Evolutionary conservation across 1,140 invertebrate species (phyloP).

Genomic region (Ladona fulva): DNA sequence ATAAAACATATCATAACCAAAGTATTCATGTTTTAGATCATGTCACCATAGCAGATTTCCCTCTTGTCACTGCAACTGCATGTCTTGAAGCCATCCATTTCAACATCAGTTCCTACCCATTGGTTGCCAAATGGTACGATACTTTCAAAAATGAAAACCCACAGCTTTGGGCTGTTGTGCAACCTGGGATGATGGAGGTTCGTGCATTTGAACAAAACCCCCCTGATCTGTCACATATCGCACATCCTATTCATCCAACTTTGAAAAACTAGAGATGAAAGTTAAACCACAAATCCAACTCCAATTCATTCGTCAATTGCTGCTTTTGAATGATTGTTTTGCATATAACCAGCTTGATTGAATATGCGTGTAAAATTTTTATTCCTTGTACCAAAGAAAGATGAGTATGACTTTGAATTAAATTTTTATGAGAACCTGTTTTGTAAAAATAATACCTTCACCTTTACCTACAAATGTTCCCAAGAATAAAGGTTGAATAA

Average conservation of each 20-base stretch:
- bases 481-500: no score
- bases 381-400: background rate
- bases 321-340: background rate
- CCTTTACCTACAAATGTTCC: no score
- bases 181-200: slow-evolving; percentile 54
- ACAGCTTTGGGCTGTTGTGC: slow-evolving; percentile 55
- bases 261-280: background rate
- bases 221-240: slow-evolving; percentile 45
- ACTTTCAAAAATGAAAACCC: slow-evolving; percentile 57
- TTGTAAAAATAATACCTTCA: no score
- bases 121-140: slow-evolving; percentile 52
- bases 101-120: slow-evolving; percentile 44
- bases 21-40: slow-evolving; percentile 37
- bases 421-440: no score
- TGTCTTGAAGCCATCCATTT: slow-evolving; percentile 61
- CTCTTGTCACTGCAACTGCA: slow-evolving; percentile 55
- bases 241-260: background rate
- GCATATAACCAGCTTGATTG: background rate
- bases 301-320: background rate
- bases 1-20: no score
- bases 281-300: background rate
- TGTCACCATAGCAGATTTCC: slow-evolving; percentile 65
- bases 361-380: background rate
- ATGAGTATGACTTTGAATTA: background rate
- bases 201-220: slow-evolving; percentile 53